Base-by-base conservation (phyloP, 2,888 invertebrate genomes). In the Aradus depressus region DNA sequence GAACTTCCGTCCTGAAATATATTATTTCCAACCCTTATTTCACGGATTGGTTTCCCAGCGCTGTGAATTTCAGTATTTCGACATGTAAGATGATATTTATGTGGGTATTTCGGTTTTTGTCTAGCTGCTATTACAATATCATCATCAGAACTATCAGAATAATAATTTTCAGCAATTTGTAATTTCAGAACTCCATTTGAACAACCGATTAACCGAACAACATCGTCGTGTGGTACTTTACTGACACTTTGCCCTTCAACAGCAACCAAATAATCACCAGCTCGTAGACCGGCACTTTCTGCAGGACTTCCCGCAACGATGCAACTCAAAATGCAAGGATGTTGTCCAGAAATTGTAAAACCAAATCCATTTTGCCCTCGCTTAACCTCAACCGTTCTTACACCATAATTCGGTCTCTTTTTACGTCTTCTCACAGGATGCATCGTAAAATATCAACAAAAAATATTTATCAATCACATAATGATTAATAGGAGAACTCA, bases 341-440 rank as follows among this genome's bases (percentile, higher is more conserved):
- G 84, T 67, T 96, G 93, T 3, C 95, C 95, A 2, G 93, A 92
- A 64, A 96, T 93, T 19, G 95, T 96, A 66, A 96, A 96, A n/a
- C 96, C 95, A 66, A 91, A 96, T 6, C 95, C 95, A 62, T 85
- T 86, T 54, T 79, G 76, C 3, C 93, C 91, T 57, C 93, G 75
- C 6, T 80, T 76, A 35, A 95, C 81, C 63, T 93, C 88, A 49
- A 93, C 85, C 26, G 84, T 81, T 58, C 86, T 77, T 56, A 87
- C 80, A 31, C 85, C 81, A 64, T 80, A 81, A 63, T 80, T 79
- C 18, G 79, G 76, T 44, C 81, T 72, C 68, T 81, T 81, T 70
- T 81, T 82, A 54, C 81, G 72, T 53, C 81, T 70, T 58, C 80
- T 73, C 57, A 70, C 74, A 14, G 75, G 75, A 66, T 81, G 74